Evolutionary conservation across 1,140 invertebrate species (phyloP).

Genomic region (Anastrepha ludens): DNA sequence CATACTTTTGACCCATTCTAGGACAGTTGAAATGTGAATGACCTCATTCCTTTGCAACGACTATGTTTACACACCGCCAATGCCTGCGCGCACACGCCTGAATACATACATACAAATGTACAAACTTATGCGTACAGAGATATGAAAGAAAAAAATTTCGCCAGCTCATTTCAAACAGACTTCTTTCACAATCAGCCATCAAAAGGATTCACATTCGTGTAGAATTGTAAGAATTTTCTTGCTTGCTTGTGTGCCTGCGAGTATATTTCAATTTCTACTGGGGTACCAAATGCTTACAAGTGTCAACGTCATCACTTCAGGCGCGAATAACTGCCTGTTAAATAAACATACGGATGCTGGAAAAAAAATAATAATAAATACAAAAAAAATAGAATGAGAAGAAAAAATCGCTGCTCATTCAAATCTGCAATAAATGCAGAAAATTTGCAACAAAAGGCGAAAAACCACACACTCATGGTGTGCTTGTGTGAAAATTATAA

Average conservation of each 20-base stretch:
- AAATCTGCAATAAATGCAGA: conserved; percentile 48
- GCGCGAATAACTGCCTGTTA: conserved; percentile 12
- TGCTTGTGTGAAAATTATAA: conserved; percentile 45
- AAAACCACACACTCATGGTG: neutral
- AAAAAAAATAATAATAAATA: neutral
- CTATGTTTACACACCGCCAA: conserved; percentile 23
- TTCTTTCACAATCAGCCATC: neutral
- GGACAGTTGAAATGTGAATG: conserved; percentile 39
- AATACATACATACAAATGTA: neutral
- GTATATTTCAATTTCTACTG: no score
- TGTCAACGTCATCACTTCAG: conserved; percentile 45
- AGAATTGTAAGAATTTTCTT: no score
- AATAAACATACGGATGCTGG: conserved; percentile 22
- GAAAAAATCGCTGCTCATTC: conserved; percentile 41
- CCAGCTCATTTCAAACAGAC: neutral
- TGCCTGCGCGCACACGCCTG: neutral
- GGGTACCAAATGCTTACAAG: neutral
- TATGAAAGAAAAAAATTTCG: neutral
- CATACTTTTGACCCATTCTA: conserved; percentile 9
- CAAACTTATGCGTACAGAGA: neutral
- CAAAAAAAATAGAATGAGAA: neutral
- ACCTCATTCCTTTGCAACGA: neutral
- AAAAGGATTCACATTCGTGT: neutral
- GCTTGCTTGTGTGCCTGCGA: no score
- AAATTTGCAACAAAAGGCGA: conserved; percentile 2